Evolutionary conservation across 2,888 invertebrate genomes (phyloP).

Genomic region (Coleophora deauratella): DNA sequence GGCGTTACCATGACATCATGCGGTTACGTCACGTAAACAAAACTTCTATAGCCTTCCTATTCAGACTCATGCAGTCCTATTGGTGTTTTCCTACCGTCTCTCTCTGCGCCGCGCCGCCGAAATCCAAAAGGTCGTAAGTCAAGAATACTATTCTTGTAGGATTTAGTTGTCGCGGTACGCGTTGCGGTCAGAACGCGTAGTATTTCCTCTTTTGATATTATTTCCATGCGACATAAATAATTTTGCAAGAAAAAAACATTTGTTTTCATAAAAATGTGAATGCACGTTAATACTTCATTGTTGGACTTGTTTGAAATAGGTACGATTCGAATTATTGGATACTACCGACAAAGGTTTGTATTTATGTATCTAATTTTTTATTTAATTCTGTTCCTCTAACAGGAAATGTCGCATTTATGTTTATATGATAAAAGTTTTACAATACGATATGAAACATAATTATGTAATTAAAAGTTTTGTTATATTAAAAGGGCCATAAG

Average conservation of each 20-base stretch:
- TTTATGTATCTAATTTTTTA: no score
- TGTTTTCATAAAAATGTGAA: slow-evolving; percentile 39
- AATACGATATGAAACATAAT: no score
- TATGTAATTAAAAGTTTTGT: no score
- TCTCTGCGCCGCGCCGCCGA: slow-evolving; percentile 17
- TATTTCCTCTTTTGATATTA: no score
- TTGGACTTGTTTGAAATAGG: slow-evolving; percentile 12
- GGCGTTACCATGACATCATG: slow-evolving; percentile 61
- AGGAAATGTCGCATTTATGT: no score
- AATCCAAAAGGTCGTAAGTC: slow-evolving; percentile 28
- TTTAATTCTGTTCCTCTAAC: no score
- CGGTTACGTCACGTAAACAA: slow-evolving; percentile 51
- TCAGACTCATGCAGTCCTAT: slow-evolving; percentile 19
- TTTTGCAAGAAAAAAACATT: slow-evolving; percentile 4
- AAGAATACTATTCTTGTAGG: slow-evolving; percentile 3
- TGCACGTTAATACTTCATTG: slow-evolving; percentile 7
- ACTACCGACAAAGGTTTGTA: slow-evolving; percentile 1
- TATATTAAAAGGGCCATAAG: no score
- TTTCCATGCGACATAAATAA: slow-evolving; percentile 4
- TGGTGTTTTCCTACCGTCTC: slow-evolving; percentile 38
- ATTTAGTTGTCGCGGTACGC: slow-evolving; percentile 20
- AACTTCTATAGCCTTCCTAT: slow-evolving; percentile 25
- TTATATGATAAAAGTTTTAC: no score
- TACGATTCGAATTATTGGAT: neutral
- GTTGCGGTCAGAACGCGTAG: slow-evolving; percentile 23